Percentiles rank a stretch among this genome's conserved stretches.
Conservation (phyloP, 2,888 invertebrate genomes). For the Noctua comes region DNA sequence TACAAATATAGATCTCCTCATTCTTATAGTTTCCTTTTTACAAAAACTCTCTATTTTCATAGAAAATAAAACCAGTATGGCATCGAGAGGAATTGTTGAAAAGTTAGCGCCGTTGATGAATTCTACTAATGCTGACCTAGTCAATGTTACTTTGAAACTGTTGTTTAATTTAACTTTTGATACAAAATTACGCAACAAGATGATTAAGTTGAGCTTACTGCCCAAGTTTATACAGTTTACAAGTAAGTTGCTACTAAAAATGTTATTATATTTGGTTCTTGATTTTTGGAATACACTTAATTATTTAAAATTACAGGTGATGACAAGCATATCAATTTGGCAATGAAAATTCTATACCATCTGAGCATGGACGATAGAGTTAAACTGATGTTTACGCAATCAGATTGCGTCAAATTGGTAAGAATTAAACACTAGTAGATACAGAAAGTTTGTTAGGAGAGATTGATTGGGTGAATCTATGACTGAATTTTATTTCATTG, state of each 20-base stretch:
- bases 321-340: slow-evolving; percentile 94
- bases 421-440: slow-evolving; percentile 63
- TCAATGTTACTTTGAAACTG: slow-evolving; percentile 96
- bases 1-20: slow-evolving; percentile 95
- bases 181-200: slow-evolving; percentile 95
- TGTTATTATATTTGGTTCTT: slow-evolving; percentile 1
- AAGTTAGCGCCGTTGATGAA: slow-evolving; percentile 95
- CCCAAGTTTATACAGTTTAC: slow-evolving; percentile 97
- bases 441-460: background rate
- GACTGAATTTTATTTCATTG: background rate
- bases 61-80: slow-evolving; percentile 98
- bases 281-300: background rate
- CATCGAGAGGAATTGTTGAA: slow-evolving; percentile 94
- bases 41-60: slow-evolving; percentile 98
- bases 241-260: slow-evolving; percentile 91
- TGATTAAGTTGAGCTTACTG: slow-evolving; percentile 96
- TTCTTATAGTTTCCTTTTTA: slow-evolving; percentile 97
- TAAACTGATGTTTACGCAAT: slow-evolving; percentile 97
- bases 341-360: slow-evolving; percentile 96
- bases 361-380: slow-evolving; percentile 98
- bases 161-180: slow-evolving; percentile 99
- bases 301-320: slow-evolving; percentile 89
- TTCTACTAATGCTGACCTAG: slow-evolving; percentile 92
- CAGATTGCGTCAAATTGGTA: slow-evolving; percentile 97
- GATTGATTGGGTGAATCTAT: background rate